Base-by-base conservation (phyloP, 37 sponge, comb jelly and placozoan genomes). In the Hormiphora californensis region DNA sequence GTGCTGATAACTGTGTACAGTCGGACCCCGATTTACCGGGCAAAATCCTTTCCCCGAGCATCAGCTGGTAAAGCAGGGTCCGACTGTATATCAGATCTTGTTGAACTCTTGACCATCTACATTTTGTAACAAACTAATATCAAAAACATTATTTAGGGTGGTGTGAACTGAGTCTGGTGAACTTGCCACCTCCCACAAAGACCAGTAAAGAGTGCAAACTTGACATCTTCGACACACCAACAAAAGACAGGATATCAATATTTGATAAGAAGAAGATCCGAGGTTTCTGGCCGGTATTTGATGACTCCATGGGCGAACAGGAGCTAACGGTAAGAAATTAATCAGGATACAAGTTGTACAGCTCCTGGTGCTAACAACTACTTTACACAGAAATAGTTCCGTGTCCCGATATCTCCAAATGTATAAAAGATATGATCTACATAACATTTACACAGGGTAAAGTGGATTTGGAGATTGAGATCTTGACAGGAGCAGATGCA, bases 391-490 rank as follows among this genome's bases (percentile, higher is more conserved):
- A n/a, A n/a, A n/a, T n/a, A n/a, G n/a, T n/a, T n/a, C n/a, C n/a
- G n/a, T n/a, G n/a, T n/a, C n/a, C n/a, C n/a, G n/a, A n/a, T n/a
- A n/a, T n/a, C n/a, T n/a, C n/a, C 19, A 53, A 21, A 53, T 53
- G 21, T 53, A 21, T 53, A 21, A 21, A 21, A 19, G 19, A 21
- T 53, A 53, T 21, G 54, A 53, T 53, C 19, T 21, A 53, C 21
- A 53, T 21, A 19, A 21, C 21, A 21, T 53, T 21, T 19, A 63
- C 32, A 43, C 51, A 85, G 85, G 85, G 85, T 28, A 85, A 85
- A 49, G 85, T 85, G 53, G 85, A 85, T 32, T 28, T 85, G 30
- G 85, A 85, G 85, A 54, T 85, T 27, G 54, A 49, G 23, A 49
- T 85, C 54, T 5, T 85, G 32, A 85, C 85, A 27, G 85, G 5